phyloP scores from a whole-genome alignment of 2,797 vertebrate genomes.

The Enteromius argenteus region DNA sequence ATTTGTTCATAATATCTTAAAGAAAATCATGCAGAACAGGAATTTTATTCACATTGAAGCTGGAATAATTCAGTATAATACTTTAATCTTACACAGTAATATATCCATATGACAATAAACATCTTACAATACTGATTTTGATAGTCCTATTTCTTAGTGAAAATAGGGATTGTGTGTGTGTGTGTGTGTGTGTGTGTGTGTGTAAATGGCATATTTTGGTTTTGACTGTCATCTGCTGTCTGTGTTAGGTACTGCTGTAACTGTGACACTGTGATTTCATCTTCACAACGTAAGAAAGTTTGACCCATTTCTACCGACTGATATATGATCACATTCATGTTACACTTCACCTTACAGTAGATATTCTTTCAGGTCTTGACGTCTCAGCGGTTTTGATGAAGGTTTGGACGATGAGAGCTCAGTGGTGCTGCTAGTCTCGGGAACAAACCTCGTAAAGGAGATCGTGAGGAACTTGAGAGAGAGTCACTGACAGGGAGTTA shows the following conservation, averaged over 20 bases:
- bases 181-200: background rate
- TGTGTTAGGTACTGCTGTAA: slow-evolving; percentile 44
- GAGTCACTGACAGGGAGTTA: background rate
- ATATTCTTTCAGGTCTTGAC: slow-evolving; percentile 8
- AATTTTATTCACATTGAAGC: background rate
- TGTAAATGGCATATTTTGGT: background rate
- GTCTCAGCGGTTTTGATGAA: slow-evolving; percentile 1
- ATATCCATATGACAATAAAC: background rate
- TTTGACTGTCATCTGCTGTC: slow-evolving; percentile 15
- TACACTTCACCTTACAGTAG: background rate
- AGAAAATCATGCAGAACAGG: background rate
- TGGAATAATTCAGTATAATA: background rate
- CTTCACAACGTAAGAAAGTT: slow-evolving; percentile 22
- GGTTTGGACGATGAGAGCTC: background rate
- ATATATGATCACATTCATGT: background rate
- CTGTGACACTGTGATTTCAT: background rate
- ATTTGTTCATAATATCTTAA: background rate
- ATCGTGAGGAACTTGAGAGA: background rate
- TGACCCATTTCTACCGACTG: background rate
- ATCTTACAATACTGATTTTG: background rate
- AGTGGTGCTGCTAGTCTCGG: slow-evolving; percentile 3
- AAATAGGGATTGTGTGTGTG: background rate
- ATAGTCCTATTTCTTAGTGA: background rate
- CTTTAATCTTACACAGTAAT: background rate
- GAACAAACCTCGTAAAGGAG: background rate